These are phyloP conservation scores for Myzus persicae DNA, from an alignment of 1,140 invertebrate species.

Conservation along the genomic window DNA sequence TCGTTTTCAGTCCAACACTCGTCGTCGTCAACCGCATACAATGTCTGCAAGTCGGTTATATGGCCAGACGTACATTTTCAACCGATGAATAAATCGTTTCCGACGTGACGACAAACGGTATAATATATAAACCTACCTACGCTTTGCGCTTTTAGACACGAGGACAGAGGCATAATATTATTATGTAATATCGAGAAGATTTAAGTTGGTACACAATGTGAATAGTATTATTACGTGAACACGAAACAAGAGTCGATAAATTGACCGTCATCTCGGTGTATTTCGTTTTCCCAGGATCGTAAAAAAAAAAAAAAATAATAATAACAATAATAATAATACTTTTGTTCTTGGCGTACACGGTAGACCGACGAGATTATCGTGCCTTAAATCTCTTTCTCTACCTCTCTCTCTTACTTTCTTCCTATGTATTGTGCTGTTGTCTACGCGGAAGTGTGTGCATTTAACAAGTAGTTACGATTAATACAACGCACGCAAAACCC, in stretches of 20 bases:
- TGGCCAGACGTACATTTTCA: neutral
- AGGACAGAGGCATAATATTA: neutral
- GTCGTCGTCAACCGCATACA: neutral
- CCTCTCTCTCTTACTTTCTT: neutral
- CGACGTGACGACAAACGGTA: neutral
- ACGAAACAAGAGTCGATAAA: neutral
- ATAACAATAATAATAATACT: conserved; percentile 6
- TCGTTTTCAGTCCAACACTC: neutral
- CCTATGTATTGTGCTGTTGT: neutral
- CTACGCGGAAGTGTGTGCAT: neutral
- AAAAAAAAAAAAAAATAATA: conserved; percentile 17
- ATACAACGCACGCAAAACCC: neutral
- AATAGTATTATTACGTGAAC: conserved; percentile 11
- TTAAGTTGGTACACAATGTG: neutral
- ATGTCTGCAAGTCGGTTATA: neutral
- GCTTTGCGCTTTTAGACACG: neutral
- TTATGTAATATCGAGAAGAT: neutral
- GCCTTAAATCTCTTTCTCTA: neutral
- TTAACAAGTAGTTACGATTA: neutral
- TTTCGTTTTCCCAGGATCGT: conserved; percentile 1
- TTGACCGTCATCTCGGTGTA: neutral
- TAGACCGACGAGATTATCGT: neutral
- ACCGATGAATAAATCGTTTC: conserved; percentile 16
- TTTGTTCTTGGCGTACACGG: neutral
- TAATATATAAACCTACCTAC: neutral